phyloP scores from a whole-genome alignment of 2,888 invertebrate species.

The Chloroclystis v-ata region DNA sequence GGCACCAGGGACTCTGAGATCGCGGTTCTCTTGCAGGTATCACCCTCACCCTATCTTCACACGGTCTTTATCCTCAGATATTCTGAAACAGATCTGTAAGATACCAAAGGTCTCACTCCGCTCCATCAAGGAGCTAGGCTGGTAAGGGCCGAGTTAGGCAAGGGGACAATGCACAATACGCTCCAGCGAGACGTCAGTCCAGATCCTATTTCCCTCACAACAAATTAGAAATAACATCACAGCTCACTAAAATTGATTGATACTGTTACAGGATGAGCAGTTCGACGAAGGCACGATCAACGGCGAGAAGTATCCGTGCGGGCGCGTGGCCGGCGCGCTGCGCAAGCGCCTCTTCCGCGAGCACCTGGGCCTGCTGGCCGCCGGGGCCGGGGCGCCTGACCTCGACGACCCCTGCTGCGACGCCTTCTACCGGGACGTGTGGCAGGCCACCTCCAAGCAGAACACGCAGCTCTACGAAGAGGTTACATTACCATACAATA shows the following conservation, averaged over 20 bases:
- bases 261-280: conserved; percentile 86
- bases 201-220: no score
- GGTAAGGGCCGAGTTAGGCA: no score
- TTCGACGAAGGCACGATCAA: conserved; percentile 90
- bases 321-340: conserved; percentile 90
- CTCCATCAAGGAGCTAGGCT: no score
- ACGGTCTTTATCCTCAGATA: no score
- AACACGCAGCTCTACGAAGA: conserved; percentile 95
- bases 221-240: no score
- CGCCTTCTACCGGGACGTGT: conserved; percentile 89
- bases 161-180: no score
- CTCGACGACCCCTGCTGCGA: conserved; percentile 89
- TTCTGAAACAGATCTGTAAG: no score
- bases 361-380: conserved; percentile 85
- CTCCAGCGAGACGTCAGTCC: no score
- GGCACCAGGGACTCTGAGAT: conserved; percentile 97
- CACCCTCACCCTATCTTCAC: no score
- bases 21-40: conserved; percentile 90
- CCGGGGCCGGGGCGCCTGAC: conserved; percentile 73
- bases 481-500: no score
- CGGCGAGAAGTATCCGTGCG: conserved; percentile 87
- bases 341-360: conserved; percentile 92
- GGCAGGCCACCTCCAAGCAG: conserved; percentile 86
- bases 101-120: no score
- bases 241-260: no score